Percentiles rank a stretch among this genome's conserved stretches.
Evolutionary conservation across 2,888 invertebrate species (phyloP).

Genomic region (Linnaemya tessellans): DNA sequence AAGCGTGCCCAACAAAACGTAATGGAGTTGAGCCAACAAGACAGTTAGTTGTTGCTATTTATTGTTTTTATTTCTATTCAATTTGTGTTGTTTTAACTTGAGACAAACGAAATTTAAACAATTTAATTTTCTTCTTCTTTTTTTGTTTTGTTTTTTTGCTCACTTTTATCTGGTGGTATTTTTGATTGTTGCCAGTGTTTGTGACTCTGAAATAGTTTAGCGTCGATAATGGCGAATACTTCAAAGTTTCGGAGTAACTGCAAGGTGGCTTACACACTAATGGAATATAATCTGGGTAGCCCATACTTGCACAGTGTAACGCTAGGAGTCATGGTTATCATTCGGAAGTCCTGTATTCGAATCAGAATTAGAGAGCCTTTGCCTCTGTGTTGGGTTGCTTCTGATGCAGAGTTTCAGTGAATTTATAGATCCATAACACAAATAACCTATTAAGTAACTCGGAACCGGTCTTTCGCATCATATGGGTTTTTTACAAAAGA

Average conservation of each 20-base stretch:
- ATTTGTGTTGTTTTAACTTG: not conserved
- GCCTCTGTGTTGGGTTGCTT: too few species aligned
- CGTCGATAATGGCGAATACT: not conserved
- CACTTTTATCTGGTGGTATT: not conserved
- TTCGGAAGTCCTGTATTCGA: too few species aligned
- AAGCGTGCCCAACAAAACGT: constrained; percentile 68
- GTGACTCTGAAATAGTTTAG: not conserved
- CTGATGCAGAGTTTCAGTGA: too few species aligned
- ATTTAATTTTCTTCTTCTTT: constrained; percentile 57
- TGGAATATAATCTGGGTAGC: too few species aligned
- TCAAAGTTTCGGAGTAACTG: not conserved
- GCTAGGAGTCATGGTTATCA: too few species aligned
- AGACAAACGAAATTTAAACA: constrained; percentile 54
- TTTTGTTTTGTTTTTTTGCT: constrained; percentile 1
- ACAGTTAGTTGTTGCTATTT: constrained; percentile 16
- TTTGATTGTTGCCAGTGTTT: not conserved
- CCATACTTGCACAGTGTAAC: too few species aligned
- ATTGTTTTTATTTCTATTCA: not conserved
- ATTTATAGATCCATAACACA: too few species aligned
- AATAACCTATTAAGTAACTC: too few species aligned
- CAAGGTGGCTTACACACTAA: too few species aligned
- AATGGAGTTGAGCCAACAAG: constrained; percentile 57
- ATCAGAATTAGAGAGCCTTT: too few species aligned
- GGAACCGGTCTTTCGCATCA: too few species aligned
- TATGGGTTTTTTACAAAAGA: too few species aligned